These are phyloP conservation scores for Palythoa grandiflora DNA, from an alignment of 92 coral and sea anemone species.

Conservation along the genomic window DNA sequence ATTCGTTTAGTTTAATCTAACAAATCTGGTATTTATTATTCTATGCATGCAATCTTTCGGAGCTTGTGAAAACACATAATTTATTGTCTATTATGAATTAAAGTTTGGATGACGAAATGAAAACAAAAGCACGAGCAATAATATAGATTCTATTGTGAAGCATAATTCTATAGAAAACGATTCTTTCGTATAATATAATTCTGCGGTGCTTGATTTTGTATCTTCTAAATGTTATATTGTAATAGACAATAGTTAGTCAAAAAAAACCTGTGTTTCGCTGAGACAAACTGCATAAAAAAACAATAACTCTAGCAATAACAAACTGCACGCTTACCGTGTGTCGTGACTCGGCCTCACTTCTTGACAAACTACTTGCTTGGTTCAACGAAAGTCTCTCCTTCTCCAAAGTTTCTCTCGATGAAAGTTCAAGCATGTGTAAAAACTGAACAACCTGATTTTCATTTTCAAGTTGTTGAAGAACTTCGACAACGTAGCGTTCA, in stretches of 20 bases:
- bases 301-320: too few species aligned
- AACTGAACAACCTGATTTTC: conserved; percentile 44
- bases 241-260: background rate
- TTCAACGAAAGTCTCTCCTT: background rate
- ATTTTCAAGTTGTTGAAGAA: conserved; percentile 39
- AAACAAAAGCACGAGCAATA: background rate
- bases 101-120: background rate
- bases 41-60: background rate
- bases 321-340: conserved; percentile 10
- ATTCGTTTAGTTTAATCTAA: too few species aligned
- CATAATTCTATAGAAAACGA: too few species aligned
- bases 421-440: conserved; percentile 38
- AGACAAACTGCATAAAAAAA: background rate
- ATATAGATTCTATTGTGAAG: background rate
- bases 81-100: background rate
- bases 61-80: background rate
- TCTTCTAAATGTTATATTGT: too few species aligned
- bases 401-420: conserved; percentile 38
- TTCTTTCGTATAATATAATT: too few species aligned
- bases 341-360: background rate
- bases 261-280: background rate
- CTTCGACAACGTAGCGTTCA: conserved; percentile 40
- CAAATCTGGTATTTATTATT: background rate
- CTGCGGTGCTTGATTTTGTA: too few species aligned
- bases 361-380: background rate